Conservation (phyloP, 2,797 vertebrate genomes). For the Calcarius lapponicus region DNA sequence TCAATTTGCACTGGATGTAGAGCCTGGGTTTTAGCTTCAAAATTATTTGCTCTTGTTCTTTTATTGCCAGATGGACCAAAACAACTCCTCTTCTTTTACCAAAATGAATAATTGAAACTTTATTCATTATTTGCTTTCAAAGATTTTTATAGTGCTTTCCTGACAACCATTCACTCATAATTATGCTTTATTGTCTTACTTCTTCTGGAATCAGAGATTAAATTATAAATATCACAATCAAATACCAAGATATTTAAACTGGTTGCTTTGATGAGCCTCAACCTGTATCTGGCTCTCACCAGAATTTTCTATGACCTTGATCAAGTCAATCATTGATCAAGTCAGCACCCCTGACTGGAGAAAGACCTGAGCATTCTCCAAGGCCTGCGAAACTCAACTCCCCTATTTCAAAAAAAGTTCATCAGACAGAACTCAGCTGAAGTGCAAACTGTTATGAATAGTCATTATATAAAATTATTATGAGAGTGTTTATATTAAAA, state of each 20-base stretch:
- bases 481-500: background rate
- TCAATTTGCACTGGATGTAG: background rate
- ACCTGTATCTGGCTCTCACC: background rate
- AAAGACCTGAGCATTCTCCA: background rate
- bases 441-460: background rate
- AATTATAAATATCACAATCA: background rate
- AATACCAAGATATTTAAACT: background rate
- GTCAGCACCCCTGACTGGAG: background rate
- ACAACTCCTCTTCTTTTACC: background rate
- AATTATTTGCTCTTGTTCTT: background rate
- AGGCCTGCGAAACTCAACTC: background rate
- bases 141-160: background rate
- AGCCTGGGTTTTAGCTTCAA: background rate
- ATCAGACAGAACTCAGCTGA: background rate
- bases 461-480: background rate
- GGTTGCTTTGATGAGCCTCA: background rate
- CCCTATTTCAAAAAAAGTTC: rapidly evolving
- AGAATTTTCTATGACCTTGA: background rate
- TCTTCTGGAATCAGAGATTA: background rate
- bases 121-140: background rate
- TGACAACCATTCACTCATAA: background rate
- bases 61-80: background rate
- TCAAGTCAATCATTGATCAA: background rate
- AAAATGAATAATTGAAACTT: background rate
- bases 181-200: background rate